Conservation (phyloP, 2,113 vertebrate species). For the Hippocampus mohnikei region DNA sequence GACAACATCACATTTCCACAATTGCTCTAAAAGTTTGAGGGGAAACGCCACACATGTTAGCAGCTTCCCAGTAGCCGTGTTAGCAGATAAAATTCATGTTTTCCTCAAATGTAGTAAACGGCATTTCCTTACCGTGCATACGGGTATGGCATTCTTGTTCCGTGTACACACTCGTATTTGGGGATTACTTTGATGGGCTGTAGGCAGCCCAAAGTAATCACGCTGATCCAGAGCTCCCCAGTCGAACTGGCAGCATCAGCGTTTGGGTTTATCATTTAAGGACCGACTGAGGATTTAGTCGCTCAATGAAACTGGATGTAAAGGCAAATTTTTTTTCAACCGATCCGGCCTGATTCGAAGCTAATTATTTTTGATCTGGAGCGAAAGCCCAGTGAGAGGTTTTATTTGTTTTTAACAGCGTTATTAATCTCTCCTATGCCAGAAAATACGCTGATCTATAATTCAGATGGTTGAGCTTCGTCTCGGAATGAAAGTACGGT, state of each 20-base stretch:
- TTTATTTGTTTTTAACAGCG: conserved; percentile 35
- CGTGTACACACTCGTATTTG: conserved; percentile 36
- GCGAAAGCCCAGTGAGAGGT: conserved; percentile 22
- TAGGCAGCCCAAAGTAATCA: conserved; percentile 59
- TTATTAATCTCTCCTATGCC: conserved; percentile 11
- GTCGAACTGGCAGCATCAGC: conserved; percentile 51
- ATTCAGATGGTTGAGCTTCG: conserved; percentile 54
- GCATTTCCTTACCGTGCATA: too few relatives aligned
- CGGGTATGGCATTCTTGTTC: conserved; percentile 20
- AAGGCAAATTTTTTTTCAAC: conserved; percentile 7
- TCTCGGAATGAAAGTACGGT: conserved; percentile 28
- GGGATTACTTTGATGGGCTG: conserved; percentile 62
- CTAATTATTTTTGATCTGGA: conserved; percentile 34
- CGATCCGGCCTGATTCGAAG: conserved; percentile 20
- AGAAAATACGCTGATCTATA: conserved; percentile 57
- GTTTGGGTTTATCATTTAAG: conserved; percentile 50
- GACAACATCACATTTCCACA: too few relatives aligned
- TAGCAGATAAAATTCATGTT: background rate
- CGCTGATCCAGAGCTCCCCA: conserved; percentile 56
- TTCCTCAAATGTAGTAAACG: background rate
- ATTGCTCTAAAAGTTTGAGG: too few relatives aligned
- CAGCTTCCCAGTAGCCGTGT: background rate
- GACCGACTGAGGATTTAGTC: conserved; percentile 53
- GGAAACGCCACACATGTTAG: too few relatives aligned
- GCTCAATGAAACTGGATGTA: conserved; percentile 35